Base-by-base conservation (phyloP, 1,140 invertebrate species). In the Scaptomyza pallida region DNA sequence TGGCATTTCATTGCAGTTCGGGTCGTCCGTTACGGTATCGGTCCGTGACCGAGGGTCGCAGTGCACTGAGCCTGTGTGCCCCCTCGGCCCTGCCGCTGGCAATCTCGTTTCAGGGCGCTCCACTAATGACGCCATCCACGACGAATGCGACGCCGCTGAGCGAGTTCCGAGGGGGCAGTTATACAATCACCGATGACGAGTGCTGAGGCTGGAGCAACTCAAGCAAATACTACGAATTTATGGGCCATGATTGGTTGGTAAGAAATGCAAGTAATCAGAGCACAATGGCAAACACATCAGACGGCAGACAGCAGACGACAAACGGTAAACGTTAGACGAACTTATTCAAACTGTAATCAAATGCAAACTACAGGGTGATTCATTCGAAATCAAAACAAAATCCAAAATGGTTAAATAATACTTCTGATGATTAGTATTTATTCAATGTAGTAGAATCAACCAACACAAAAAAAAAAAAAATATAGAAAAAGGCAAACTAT, bases 1-100 rank as follows among this genome's bases (percentile, higher is more conserved):
- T 72, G 17, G n/a, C 40, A 16, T 60, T 78, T 62, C 62, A 59
- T 74, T 92, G 92, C 82, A 94, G 94, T 71, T 92, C 93, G 44
- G 93, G 93, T 0, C 91, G 94, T 48, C 93, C 93, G 16, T 89
- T 93, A 33, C 92, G 94, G 41, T 94, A 94, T 90, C 92, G 93
- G 15, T 94, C 94, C 4, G 94, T 94, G 41, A 94, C 92, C 26
- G 94, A 94, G 75, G 92, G 92, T 64, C 89, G 94, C 2, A 92
- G 93, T 16, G 92, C 93, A 12, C 90, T 93, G 37, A 92, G 93
- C 71, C 77, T 94, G 17, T 94, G 93, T 74, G 93, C 93, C 2
- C 93, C 93, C 10, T 93, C 94, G 10, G 92, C 94, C 2, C 89
- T 94, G 8, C 94, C 94, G 5, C 71, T 94, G 71, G 93, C 94